Base-by-base conservation (phyloP, 2,888 invertebrate species). In the Eupithecia vulgata region DNA sequence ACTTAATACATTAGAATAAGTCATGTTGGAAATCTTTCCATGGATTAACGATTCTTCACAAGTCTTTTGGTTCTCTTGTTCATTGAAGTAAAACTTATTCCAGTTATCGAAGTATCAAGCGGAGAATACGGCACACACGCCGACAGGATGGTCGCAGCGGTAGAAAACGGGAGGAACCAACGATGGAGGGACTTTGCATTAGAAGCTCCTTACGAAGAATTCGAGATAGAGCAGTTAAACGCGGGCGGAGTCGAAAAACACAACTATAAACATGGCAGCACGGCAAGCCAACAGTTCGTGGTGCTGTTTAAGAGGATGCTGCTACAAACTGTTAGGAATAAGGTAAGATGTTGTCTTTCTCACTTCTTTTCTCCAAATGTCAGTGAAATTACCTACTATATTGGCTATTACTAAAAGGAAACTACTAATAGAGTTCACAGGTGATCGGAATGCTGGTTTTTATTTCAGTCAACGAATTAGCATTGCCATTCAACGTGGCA, bases 91-190 rank as follows among this genome's bases (percentile, higher is more conserved):
- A 57, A 13, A 57, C 25, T 25, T 25, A 15, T 90, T 92, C 5
- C 85, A 97, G 97, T 97, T 72, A 96, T 98, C 78, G 98, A 98
- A 93, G 96, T 97, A 8, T 96, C 97, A 4, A 96, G 96, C 73
- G 96, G 96, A 0, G 98, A 98, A 89, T 98, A 98, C 83, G 98
- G 98, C 0, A 94, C 95, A 17, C 96, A 95, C 81, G 94, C 96
- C 3, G 96, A 97, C 30, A 93, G 91, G 81, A 96, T 98, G 96
- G 95, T 97, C 0, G 86, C 95, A 7, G 95, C 95, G 0, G 95
- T 97, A 0, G 96, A 96, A 68, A 96, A 97, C 84, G 97, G 97
- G 0, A 93, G 95, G 77, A 92, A 94, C 76, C 90, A 92, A 45
- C 87, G 91, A 15, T 96, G 96, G 96, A 82, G 92, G 48, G 87